Conservation (phyloP, 2,888 invertebrate species). For the Drosophila rellima region DNA sequence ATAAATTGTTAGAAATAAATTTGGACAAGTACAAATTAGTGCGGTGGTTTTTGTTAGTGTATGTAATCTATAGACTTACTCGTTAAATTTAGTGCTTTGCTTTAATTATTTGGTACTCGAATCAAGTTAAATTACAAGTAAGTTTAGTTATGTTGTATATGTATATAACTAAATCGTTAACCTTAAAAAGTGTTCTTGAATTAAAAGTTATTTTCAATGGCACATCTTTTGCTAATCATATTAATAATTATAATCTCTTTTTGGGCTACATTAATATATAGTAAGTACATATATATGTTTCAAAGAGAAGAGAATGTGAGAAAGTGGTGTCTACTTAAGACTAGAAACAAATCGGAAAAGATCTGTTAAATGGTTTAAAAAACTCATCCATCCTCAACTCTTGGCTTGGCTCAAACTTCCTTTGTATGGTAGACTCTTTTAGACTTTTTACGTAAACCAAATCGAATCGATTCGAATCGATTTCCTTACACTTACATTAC, state of each 20-base stretch:
- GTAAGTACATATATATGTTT: constrained; percentile 17
- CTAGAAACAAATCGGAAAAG: constrained; percentile 18
- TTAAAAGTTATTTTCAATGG: constrained; percentile 69
- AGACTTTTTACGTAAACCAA: constrained; percentile 2
- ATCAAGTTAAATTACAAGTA: constrained; percentile 33
- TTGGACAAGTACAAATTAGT: constrained; percentile 72
- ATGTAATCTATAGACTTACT: constrained; percentile 31
- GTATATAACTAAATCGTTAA: constrained; percentile 47
- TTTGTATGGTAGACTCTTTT: constrained; percentile 24
- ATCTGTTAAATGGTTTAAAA: constrained; percentile 7
- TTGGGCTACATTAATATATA: constrained; percentile 23
- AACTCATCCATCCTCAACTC: constrained; percentile 5
- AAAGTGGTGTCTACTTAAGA: constrained; percentile 30
- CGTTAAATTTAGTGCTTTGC: constrained; percentile 60
- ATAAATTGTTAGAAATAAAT: constrained; percentile 38
- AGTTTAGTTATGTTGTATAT: constrained; percentile 54
- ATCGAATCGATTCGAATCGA: constrained; percentile 13
- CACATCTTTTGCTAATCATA: constrained; percentile 58
- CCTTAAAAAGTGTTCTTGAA: constrained; percentile 51
- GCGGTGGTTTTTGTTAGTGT: constrained; percentile 68
- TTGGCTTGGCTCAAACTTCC: constrained; percentile 26
- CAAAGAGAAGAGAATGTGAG: constrained; percentile 15
- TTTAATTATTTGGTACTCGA: constrained; percentile 52
- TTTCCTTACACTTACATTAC: constrained; percentile 33
- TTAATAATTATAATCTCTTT: constrained; percentile 18